Conservation (phyloP, 1,140 invertebrate species). For the Trachymyrmex septentrionalis region DNA sequence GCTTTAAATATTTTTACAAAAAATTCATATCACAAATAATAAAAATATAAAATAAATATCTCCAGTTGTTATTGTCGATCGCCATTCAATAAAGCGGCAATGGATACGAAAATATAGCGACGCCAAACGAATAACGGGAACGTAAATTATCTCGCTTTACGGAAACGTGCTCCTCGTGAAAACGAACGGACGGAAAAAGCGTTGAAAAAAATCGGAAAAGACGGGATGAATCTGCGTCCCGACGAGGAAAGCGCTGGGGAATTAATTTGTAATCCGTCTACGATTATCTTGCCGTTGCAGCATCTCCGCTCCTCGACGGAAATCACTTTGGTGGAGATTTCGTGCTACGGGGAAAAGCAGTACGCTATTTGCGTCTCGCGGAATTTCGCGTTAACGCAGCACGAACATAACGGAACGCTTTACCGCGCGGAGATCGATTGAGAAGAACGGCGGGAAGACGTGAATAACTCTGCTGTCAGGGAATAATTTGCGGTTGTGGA, state of each 20-base stretch:
- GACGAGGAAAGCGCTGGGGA: constrained; percentile 2
- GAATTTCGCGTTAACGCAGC: constrained; percentile 44
- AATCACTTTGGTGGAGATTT: constrained; percentile 37
- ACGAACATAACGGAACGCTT: not conserved
- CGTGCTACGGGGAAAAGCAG: not conserved
- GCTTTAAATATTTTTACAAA: constrained; percentile 2
- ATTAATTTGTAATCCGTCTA: constrained; percentile 55
- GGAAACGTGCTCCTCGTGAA: constrained; percentile 21
- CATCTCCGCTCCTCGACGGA: not conserved
- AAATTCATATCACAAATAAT: not conserved
- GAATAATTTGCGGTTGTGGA: constrained; percentile 50
- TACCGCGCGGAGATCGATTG: constrained; percentile 26
- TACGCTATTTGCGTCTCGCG: constrained; percentile 9
- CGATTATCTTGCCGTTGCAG: constrained; percentile 56
- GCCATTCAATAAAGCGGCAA: constrained; percentile 26
- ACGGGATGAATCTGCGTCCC: constrained; percentile 12
- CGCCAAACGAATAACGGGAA: constrained; percentile 16
- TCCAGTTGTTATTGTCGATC: constrained; percentile 8
- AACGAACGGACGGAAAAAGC: constrained; percentile 12
- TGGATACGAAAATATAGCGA: constrained; percentile 23
- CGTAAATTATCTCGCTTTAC: constrained; percentile 29
- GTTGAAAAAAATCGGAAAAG: constrained; percentile 31
- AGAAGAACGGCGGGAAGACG: constrained; percentile 13
- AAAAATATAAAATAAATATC: not conserved
- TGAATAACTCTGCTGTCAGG: constrained; percentile 22